Evolutionary conservation across 2,888 invertebrate species (phyloP).

Genomic region (Mellilla xanthometata): DNA sequence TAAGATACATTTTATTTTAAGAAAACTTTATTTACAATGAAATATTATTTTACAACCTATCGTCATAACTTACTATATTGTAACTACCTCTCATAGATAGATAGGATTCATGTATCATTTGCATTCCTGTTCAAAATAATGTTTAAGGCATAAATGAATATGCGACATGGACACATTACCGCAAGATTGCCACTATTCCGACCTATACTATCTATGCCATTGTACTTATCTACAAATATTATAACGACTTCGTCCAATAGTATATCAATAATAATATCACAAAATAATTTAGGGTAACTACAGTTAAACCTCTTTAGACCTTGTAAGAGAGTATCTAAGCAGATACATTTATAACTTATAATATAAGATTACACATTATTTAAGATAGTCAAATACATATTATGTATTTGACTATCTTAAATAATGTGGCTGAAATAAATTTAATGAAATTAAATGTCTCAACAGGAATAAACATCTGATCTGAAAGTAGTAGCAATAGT

Average conservation of each 20-base stretch:
- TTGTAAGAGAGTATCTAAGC: too few species aligned
- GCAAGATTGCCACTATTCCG: conserved; percentile 2
- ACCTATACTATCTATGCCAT: conserved; percentile 14
- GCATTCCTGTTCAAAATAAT: not conserved
- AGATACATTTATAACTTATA: too few species aligned
- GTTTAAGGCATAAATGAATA: conserved; percentile 8
- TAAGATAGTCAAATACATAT: too few species aligned
- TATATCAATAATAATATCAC: conserved; percentile 67
- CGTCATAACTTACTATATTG: conserved; percentile 65
- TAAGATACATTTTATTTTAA: conserved; percentile 45
- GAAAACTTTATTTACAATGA: conserved; percentile 79
- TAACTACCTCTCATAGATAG: conserved; percentile 42
- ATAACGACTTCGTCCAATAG: conserved; percentile 40
- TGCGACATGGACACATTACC: not conserved
- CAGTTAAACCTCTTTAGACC: conserved; percentile 59
- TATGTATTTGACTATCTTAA: too few species aligned
- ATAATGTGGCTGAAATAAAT: too few species aligned
- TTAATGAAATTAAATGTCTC: too few species aligned
- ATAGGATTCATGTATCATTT: conserved; percentile 16
- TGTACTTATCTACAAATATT: conserved; percentile 40
- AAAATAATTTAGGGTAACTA: conserved; percentile 79
- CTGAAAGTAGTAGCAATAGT: too few species aligned
- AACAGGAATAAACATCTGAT: too few species aligned
- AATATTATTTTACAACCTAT: conserved; percentile 76
- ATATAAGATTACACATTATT: too few species aligned